Evolutionary conservation across 2,888 invertebrate genomes (phyloP).

Genomic region (Tipula unca): DNA sequence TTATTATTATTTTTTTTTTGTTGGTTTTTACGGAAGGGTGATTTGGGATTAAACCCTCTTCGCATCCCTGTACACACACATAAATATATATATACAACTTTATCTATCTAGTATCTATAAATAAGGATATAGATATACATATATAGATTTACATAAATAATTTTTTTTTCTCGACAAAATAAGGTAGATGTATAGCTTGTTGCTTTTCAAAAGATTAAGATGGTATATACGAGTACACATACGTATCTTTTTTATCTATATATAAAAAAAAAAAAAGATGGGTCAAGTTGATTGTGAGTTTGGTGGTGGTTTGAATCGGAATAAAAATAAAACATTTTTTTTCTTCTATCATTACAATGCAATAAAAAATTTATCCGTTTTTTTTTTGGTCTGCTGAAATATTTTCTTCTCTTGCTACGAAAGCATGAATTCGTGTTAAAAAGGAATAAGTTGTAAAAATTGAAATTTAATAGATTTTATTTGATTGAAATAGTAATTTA

Average conservation of each 20-base stretch:
- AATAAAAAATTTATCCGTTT: neutral
- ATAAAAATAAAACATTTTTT: neutral
- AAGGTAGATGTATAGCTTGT: neutral
- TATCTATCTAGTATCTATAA: neutral
- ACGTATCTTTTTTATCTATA: neutral
- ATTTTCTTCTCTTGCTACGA: neutral
- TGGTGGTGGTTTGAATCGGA: neutral
- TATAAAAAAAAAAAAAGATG: neutral
- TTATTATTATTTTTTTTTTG: neutral
- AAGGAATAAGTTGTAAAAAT: neutral
- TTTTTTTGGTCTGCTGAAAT: neutral
- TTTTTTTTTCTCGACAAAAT: neutral
- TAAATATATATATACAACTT: too few species aligned
- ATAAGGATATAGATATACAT: neutral
- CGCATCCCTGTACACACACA: neutral
- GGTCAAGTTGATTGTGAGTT: neutral
- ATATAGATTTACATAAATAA: neutral
- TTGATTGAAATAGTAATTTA: conserved; percentile 8
- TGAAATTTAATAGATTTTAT: conserved; percentile 8
- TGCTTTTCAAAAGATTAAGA: neutral
- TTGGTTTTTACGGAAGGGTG: neutral
- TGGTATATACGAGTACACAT: neutral
- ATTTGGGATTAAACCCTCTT: neutral
- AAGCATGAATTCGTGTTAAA: neutral
- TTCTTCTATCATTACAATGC: neutral